Base-by-base conservation (phyloP, 1,140 invertebrate genomes). In the Cyclina sinensis region DNA sequence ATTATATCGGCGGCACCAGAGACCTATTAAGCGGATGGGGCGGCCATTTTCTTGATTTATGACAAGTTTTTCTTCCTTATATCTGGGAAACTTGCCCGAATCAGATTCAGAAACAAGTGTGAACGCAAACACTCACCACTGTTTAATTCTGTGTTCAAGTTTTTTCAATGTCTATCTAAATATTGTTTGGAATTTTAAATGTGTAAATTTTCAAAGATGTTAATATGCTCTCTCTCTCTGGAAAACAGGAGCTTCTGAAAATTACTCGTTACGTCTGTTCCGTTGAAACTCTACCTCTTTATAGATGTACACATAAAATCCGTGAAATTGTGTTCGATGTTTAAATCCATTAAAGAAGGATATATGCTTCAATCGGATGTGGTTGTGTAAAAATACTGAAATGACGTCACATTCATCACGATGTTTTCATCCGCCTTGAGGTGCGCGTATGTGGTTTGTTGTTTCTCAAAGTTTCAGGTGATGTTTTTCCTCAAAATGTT, bases 31-130 rank as follows among this genome's bases (percentile, higher is more conserved):
- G 84, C 32, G 51, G n/a, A 27, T 37, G 37, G 70, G 57, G 74
- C 48, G 85, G 35, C 85, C 43, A 79, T 87, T 87, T 62, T 51
- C 43, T 59, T 87, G 85, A 87, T 87, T 87, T 87, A 87, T 87
- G 54, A 48, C 62, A 54, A 74, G 24, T 46, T 86, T 39, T 86
- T 74, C 48, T 35, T n/a, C 83, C 83, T 43, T 86, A 48, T 86
- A 86, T 86, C 82, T 57, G 83, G 37, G 68, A 76, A 76, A 57
- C 62, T 39, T 74, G 46, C 46, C 30, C 27, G 62, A 27, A 43
- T 16, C 62, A 30, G 27, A 30, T 46, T 21, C 80, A 83, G 59
- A 68, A 68, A 68, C 39, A n/a, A 65, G 35, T 83, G 21, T 30
- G 59, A 68, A 68, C n/a, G 32, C 62, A 51, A 83, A 65, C 43